Percentiles rank a stretch among this genome's conserved stretches.
Evolutionary conservation across 2,113 vertebrate species (phyloP).

Genomic region (Atrichornis clamosus): DNA sequence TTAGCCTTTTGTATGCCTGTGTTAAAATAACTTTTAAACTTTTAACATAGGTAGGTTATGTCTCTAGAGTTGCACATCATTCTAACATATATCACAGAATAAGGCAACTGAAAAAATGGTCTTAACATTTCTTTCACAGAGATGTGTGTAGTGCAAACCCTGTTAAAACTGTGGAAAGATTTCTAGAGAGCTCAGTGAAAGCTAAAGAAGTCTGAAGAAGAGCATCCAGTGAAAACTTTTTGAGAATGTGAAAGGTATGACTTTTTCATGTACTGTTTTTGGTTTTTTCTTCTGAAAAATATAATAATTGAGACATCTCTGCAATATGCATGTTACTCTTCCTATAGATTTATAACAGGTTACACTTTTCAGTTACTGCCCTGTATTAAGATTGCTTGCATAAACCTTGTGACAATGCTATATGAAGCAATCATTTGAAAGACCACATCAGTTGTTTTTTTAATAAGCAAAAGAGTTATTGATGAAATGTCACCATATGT

Average conservation of each 20-base stretch:
- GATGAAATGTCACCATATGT: slow-evolving; percentile 65
- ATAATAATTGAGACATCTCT: not conserved
- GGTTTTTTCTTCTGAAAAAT: not conserved
- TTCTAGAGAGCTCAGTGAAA: not conserved
- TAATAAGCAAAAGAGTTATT: slow-evolving; percentile 43
- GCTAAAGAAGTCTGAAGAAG: not conserved
- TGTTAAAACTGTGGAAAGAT: not conserved
- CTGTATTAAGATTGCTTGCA: not conserved
- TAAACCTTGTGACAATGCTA: not conserved
- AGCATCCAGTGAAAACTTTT: not conserved
- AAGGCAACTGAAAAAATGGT: not conserved
- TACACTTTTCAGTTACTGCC: not conserved
- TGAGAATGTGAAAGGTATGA: not conserved
- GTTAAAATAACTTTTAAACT: not conserved
- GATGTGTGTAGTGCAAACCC: not conserved
- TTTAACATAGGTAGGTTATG: not conserved
- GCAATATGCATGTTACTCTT: not conserved
- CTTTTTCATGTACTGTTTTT: not conserved
- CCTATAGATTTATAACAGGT: not conserved
- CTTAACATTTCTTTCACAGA: not conserved
- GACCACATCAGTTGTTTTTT: not conserved
- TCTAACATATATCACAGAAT: not conserved
- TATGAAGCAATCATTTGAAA: not conserved
- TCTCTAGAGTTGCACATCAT: not conserved
- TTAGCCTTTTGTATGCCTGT: not conserved